Conservation (phyloP, 2,888 invertebrate genomes). For the Acanthosepion lycidas region DNA sequence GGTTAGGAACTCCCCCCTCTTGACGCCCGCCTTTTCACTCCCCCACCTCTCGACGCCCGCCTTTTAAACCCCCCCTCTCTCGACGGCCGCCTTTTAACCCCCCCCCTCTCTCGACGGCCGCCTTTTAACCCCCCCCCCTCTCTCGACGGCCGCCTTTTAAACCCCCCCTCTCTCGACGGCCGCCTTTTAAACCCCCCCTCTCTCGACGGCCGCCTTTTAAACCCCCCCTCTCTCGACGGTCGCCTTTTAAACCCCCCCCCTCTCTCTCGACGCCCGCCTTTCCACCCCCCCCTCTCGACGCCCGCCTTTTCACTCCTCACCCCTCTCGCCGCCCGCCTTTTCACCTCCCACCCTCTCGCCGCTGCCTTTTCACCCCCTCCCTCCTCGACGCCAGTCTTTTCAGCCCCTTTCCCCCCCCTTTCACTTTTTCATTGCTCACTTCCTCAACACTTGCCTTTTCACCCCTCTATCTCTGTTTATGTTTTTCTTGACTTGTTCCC, state of each 20-base stretch:
- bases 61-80: too few relatives aligned
- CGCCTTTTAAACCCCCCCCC: too few relatives aligned
- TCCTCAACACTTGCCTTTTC: neutral
- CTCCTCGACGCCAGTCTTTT: neutral
- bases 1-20: neutral
- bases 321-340: neutral
- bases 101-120: neutral
- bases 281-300: too few relatives aligned
- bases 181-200: neutral
- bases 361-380: neutral
- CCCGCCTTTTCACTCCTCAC: neutral
- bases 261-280: too few relatives aligned
- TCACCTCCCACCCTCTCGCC: neutral
- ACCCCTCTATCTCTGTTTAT: neutral
- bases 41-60: too few relatives aligned
- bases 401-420: rapidly evolving
- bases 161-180: too few relatives aligned
- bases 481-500: neutral
- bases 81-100: too few relatives aligned
- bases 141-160: too few relatives aligned
- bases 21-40: too few relatives aligned
- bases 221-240: too few relatives aligned
- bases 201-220: neutral
- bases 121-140: too few relatives aligned
- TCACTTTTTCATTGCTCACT: neutral